phyloP scores from a whole-genome alignment of 2,113 vertebrate species.

The Stegastes partitus region DNA sequence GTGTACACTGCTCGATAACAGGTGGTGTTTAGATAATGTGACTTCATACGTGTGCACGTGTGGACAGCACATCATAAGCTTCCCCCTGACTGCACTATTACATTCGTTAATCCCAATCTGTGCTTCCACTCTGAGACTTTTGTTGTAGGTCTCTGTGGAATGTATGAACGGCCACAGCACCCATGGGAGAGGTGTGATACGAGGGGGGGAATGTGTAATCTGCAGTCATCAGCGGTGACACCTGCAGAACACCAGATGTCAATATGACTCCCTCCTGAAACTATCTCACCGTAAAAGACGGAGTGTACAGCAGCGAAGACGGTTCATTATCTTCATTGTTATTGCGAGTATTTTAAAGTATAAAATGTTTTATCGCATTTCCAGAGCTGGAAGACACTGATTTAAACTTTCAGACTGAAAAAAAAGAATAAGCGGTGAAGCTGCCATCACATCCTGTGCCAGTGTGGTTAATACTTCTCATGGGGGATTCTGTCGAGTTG shows the following conservation, averaged over 20 bases:
- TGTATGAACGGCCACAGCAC: constrained; percentile 37
- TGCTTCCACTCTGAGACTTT: constrained; percentile 26
- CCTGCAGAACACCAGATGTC: constrained; percentile 58
- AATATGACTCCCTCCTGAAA: not conserved
- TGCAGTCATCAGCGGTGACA: constrained; percentile 39
- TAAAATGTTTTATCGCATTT: constrained; percentile 18
- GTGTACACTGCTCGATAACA: constrained; percentile 45
- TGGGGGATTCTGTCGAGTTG: no score
- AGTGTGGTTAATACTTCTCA: no score
- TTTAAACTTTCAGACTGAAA: constrained; percentile 28
- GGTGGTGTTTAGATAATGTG: constrained; percentile 61
- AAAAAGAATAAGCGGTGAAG: not conserved
- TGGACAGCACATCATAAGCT: constrained; percentile 18
- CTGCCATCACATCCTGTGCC: not conserved
- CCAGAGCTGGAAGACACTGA: constrained; percentile 16
- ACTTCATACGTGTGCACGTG: constrained; percentile 38
- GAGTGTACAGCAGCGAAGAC: not conserved
- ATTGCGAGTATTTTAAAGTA: not conserved
- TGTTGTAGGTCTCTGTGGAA: constrained; percentile 49
- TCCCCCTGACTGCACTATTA: constrained; percentile 16
- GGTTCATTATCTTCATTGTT: not conserved
- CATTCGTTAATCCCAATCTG: constrained; percentile 51
- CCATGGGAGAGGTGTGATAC: constrained; percentile 21
- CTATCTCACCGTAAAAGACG: not conserved
- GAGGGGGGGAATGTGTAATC: constrained; percentile 36